These are phyloP conservation scores for Acrocephalus kingi DNA, from an alignment of 2,113 vertebrate species.

Conservation along the genomic window DNA sequence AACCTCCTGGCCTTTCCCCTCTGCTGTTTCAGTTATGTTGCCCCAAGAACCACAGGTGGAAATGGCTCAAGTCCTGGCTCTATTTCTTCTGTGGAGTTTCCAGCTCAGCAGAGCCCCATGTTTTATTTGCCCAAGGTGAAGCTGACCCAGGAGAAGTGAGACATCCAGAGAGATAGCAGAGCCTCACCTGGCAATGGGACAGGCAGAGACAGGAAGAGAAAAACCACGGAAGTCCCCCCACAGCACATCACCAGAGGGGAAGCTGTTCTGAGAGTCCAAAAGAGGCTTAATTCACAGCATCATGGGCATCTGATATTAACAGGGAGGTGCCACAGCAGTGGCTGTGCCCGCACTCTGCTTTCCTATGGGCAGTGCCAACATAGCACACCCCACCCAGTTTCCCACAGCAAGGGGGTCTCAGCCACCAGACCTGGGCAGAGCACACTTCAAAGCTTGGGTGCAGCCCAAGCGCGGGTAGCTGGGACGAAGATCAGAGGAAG, in stretches of 20 bases:
- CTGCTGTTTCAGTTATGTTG: neutral
- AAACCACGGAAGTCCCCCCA: neutral
- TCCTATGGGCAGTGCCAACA: neutral
- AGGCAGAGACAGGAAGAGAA: neutral
- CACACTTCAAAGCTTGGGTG: rapidly evolving
- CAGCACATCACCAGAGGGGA: neutral
- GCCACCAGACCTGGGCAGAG: rapidly evolving
- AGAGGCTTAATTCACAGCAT: neutral
- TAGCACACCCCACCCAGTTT: neutral
- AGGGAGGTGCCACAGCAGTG: neutral
- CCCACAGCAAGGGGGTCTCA: neutral
- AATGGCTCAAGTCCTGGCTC: neutral
- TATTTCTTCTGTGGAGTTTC: neutral
- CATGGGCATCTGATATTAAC: neutral
- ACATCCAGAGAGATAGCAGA: neutral
- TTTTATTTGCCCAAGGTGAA: neutral
- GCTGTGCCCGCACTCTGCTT: neutral
- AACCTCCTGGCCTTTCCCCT: neutral
- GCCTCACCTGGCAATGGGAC: neutral
- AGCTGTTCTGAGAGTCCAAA: neutral
- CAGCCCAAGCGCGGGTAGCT: neutral
- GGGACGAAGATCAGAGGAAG: neutral
- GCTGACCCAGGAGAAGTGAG: neutral
- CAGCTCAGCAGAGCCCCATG: neutral
- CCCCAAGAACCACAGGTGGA: neutral